phyloP scores from a whole-genome alignment of 2,113 vertebrate species.

The Muntiacus reevesi region DNA sequence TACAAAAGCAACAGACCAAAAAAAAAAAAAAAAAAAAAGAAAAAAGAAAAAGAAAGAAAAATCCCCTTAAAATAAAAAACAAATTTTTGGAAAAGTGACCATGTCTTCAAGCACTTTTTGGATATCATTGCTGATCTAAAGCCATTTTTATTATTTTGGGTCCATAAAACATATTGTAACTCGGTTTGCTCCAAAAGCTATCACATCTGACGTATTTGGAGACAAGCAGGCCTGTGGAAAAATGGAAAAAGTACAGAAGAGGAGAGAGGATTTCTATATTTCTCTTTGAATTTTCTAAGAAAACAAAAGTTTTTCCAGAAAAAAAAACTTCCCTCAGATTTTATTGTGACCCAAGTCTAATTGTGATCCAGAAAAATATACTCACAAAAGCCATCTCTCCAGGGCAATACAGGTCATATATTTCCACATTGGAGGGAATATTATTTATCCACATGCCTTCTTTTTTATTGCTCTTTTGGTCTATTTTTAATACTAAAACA shows the following conservation, averaged over 20 bases:
- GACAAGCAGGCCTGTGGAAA: neutral
- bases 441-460: too few species aligned
- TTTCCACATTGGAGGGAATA: neutral
- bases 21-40: neutral
- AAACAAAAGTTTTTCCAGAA: conserved; percentile 38
- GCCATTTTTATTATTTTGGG: neutral
- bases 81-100: neutral
- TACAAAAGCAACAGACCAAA: conserved; percentile 18
- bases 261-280: conserved; percentile 21
- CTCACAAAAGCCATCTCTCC: neutral
- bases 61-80: neutral
- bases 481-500: neutral
- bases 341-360: neutral
- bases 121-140: conserved; percentile 17
- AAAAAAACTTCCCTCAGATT: neutral
- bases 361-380: conserved; percentile 5
- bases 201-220: conserved; percentile 38
- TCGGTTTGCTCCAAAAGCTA: conserved; percentile 1
- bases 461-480: neutral
- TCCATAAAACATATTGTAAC: conserved; percentile 14
- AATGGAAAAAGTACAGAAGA: neutral
- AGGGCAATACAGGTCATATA: neutral
- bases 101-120: conserved; percentile 31
- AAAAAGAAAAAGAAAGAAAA: neutral
- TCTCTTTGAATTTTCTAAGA: conserved; percentile 48